Evolutionary conservation across 2,888 invertebrate species (phyloP).

Genomic region (Blastobasis adustella): DNA sequence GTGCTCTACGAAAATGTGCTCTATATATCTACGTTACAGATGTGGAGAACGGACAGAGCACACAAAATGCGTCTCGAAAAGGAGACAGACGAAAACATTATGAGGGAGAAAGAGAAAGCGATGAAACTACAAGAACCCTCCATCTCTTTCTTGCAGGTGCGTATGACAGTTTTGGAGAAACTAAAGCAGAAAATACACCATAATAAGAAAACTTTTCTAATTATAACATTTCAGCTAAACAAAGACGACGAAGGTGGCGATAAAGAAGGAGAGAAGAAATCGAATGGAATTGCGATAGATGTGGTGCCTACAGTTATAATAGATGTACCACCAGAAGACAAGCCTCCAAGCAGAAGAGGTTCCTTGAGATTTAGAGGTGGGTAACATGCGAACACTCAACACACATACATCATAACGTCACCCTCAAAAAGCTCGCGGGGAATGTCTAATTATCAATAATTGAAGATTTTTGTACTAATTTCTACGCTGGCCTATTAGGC

Average conservation of each 20-base stretch:
- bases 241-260: constrained; percentile 35
- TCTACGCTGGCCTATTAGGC: no score
- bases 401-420: no score
- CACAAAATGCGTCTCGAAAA: constrained; percentile 83
- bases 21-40: constrained; percentile 35
- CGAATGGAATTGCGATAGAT: constrained; percentile 54
- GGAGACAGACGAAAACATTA: constrained; percentile 84
- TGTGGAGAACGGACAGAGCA: constrained; percentile 84
- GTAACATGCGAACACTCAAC: not conserved
- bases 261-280: constrained; percentile 43
- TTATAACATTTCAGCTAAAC: constrained; percentile 29
- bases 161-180: not conserved
- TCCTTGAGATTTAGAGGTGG: constrained; percentile 77
- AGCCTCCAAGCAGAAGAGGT: constrained; percentile 47
- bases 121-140: constrained; percentile 79
- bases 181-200: not conserved
- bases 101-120: constrained; percentile 84
- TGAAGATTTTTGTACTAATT: no score
- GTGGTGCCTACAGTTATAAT: constrained; percentile 42
- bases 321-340: constrained; percentile 49
- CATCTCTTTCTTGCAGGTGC: constrained; percentile 73
- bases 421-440: not conserved
- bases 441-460: not conserved
- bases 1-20: no score
- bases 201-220: no score